Evolutionary conservation across 2,888 invertebrate genomes (phyloP).

Genomic region (Scaptodrosophila latifasciaeformis): DNA sequence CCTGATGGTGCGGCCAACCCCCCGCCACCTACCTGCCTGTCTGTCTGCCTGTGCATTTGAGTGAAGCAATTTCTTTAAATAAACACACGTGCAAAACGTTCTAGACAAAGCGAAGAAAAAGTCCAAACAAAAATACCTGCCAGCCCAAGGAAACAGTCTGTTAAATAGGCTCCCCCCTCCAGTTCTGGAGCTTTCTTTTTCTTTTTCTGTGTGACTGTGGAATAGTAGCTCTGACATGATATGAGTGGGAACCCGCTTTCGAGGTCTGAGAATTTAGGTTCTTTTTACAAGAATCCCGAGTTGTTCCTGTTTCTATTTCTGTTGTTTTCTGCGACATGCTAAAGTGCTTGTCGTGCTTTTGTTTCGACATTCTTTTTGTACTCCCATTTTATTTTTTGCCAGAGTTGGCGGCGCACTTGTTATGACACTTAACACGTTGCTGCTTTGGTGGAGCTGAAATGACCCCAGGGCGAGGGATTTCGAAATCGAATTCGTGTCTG

Average conservation of each 20-base stretch:
- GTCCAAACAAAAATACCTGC: slow-evolving; percentile 7
- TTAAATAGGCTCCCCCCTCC: slow-evolving; percentile 51
- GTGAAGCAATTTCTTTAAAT: slow-evolving; percentile 71
- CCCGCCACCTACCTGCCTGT: too few species aligned
- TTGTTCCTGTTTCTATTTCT: background rate
- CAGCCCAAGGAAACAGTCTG: slow-evolving; percentile 30
- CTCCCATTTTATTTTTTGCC: slow-evolving; percentile 18
- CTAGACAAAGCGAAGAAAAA: slow-evolving; percentile 35
- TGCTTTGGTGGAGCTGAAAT: slow-evolving; percentile 57
- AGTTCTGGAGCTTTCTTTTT: background rate
- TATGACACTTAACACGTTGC: slow-evolving; percentile 63
- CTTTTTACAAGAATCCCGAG: background rate
- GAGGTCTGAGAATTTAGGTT: too few species aligned
- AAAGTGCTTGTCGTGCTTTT: slow-evolving; percentile 69
- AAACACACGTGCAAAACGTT: slow-evolving; percentile 66
- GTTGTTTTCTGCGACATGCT: slow-evolving; percentile 49
- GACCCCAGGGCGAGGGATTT: slow-evolving; percentile 32
- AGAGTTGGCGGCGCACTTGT: slow-evolving; percentile 15
- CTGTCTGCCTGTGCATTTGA: slow-evolving; percentile 22
- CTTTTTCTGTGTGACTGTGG: slow-evolving; percentile 26
- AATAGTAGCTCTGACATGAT: slow-evolving; percentile 11
- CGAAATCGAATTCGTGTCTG: too few species aligned
- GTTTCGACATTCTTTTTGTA: slow-evolving; percentile 30
- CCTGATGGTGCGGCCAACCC: slow-evolving; percentile 35
- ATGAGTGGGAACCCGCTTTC: too few species aligned